Base-by-base conservation (phyloP, 1,140 invertebrate species). In the Phenacoccus solenopsis region DNA sequence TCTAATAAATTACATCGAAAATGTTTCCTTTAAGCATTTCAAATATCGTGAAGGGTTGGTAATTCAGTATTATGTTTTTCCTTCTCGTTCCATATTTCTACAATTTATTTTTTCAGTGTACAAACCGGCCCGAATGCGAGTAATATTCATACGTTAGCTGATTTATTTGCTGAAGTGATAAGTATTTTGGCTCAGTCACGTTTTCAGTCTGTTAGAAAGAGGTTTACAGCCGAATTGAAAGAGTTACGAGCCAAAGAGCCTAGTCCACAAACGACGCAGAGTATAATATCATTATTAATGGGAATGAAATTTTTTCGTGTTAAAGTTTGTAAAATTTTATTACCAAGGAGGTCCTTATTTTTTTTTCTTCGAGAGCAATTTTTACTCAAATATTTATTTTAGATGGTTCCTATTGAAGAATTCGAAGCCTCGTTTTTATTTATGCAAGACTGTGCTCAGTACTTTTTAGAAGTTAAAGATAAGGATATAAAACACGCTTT, bases 291-390 rank as follows among this genome's bases (percentile, higher is more conserved):
- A 28, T 82, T 99, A 28, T 80, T 99, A 12, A 99, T 98, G 94
- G 96, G 97, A 70, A 98, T 99, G 93, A 99, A 99, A 82, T 99
- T 98, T 81, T 98, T 99, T 79, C 84, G 96, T 71, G 88, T 93
- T 5, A 93, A 93, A 81, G 88, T n/a, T n/a, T n/a, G n/a, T 89
- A 76, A 38, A 0, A 38, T 68, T 13, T 28, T 28, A 22, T 22
- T 35, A 28, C 24, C n/a, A n/a, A n/a, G n/a, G n/a, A n/a, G n/a
- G n/a, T n/a, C n/a, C n/a, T n/a, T n/a, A 28, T 57, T 30, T 56
- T 68, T 56, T n/a, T n/a, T 68, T 25, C 35, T 3, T 13, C 9
- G 64, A 4, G 27, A 67, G 16, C 28, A 12, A 13, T 24, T 67
- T 67, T 13, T 67, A 28, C 12, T 22, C 7, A 67, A 28, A 24